phyloP scores from a whole-genome alignment of 2,113 vertebrate species.

The Camelus dromedarius region DNA sequence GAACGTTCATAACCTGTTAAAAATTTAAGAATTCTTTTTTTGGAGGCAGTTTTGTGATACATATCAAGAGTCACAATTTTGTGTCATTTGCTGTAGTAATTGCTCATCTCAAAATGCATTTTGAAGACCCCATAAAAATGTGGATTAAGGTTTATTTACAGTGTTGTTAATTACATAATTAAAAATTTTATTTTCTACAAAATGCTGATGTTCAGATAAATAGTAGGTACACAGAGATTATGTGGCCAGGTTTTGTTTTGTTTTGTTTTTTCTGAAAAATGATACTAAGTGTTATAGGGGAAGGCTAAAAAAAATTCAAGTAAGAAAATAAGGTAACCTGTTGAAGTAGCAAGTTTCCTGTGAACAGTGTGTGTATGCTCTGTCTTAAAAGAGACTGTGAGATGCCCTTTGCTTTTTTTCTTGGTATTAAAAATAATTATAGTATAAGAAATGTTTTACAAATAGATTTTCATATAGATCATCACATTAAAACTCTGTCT shows the following conservation, averaged over 20 bases:
- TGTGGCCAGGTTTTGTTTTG: neutral
- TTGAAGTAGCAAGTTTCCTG: neutral
- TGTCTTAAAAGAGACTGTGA: neutral
- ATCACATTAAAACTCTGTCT: neutral
- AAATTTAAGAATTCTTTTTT: neutral
- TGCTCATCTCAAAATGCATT: neutral
- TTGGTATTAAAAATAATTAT: conserved; percentile 11
- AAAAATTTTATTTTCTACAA: neutral
- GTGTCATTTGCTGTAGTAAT: neutral
- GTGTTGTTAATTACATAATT: neutral
- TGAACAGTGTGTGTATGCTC: neutral
- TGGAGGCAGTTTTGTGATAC: neutral
- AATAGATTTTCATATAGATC: neutral
- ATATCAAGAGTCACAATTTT: neutral
- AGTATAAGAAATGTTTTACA: neutral
- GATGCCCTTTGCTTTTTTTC: neutral
- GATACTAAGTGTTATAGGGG: neutral
- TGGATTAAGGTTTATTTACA: neutral
- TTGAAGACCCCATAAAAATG: neutral
- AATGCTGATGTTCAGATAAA: neutral
- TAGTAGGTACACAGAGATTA: neutral
- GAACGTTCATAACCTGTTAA: neutral
- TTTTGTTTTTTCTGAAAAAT: neutral
- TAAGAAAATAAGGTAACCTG: neutral
- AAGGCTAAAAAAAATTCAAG: conserved; percentile 19